These are phyloP conservation scores for Sarcophaga peregrina DNA, from an alignment of 1,140 invertebrate species.

Conservation along the genomic window DNA sequence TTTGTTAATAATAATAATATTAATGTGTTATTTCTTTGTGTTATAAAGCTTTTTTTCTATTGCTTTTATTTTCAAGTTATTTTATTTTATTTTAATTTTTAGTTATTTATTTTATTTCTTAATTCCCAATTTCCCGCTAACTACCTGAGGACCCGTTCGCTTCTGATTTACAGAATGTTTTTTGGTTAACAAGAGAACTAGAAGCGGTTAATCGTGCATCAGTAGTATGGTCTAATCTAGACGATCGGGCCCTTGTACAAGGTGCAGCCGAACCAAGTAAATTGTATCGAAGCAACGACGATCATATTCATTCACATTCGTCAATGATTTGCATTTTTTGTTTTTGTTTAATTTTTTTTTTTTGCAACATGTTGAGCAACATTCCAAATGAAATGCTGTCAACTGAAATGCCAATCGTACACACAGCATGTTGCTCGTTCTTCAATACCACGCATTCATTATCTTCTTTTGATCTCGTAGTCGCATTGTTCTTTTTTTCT, in stretches of 20 bases:
- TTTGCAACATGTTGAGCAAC: constrained; percentile 21
- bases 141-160: constrained; percentile 48
- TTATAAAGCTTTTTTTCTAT: neutral
- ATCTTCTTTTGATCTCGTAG: neutral
- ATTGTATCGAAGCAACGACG: constrained; percentile 43
- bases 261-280: constrained; percentile 33
- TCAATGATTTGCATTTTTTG: neutral
- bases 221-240: neutral
- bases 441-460: neutral
- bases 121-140: constrained; percentile 39
- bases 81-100: neutral
- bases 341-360: neutral
- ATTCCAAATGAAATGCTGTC: neutral
- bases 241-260: constrained; percentile 33
- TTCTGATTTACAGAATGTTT: constrained; percentile 46
- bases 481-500: too few species aligned
- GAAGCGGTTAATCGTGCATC: constrained; percentile 40
- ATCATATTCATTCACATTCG: constrained; percentile 33
- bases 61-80: neutral
- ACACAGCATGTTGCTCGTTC: constrained; percentile 12
- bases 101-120: neutral
- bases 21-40: neutral
- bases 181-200: constrained; percentile 46
- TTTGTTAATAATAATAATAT: neutral
- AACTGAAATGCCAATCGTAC: neutral